Base-by-base conservation (phyloP, 2,888 invertebrate species). In the Harpagoxenus sublaevis region DNA sequence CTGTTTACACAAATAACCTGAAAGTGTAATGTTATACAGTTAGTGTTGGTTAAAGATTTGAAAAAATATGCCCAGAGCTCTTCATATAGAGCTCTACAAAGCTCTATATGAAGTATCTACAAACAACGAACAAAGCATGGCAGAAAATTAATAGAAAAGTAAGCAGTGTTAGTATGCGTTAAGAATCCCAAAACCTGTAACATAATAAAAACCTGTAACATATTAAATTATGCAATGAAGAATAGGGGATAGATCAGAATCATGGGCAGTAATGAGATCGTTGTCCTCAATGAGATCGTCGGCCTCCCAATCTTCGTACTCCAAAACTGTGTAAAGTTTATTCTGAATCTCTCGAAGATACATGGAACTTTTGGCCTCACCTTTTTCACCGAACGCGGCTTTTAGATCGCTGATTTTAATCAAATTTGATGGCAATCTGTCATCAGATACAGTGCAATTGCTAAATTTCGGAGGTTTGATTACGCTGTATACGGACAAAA, bases 391-490 rank as follows among this genome's bases (percentile, higher is more conserved):
- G 35, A 15, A 62, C 10, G 18, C 15, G 6, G 28, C 62, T 18
- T 62, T 62, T 18, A 62, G 5, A 8, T 62, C 62, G 53, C 53
- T 53, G n/a, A 53, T 53, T 53, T 18, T 18, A 6, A 18, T n/a
- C 8, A 53, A n/a, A 53, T n/a, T n/a, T 53, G 8, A n/a, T 53
- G 53, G 53, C 8, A n/a, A 53, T 53, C 6, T 53, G 0, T 53
- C 18, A 3, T 62, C 8, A 6, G 8, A 48, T 18, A 68, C 23
- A 9, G 71, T 53, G 53, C 55, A 71, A 35, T 71, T 71, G 9
- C 71, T 31, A 31, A n/a, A 53, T 71, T 53, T 71, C 0, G 71
- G 71, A 15, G 71, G 71, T 10, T 71, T 71, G 0, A 71, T 53
- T 28, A 35, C 31, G 9, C 55, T 71, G 39, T 53, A 71, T 12